Conservation (phyloP, 1,140 invertebrate species). For the Bombus affinis region DNA sequence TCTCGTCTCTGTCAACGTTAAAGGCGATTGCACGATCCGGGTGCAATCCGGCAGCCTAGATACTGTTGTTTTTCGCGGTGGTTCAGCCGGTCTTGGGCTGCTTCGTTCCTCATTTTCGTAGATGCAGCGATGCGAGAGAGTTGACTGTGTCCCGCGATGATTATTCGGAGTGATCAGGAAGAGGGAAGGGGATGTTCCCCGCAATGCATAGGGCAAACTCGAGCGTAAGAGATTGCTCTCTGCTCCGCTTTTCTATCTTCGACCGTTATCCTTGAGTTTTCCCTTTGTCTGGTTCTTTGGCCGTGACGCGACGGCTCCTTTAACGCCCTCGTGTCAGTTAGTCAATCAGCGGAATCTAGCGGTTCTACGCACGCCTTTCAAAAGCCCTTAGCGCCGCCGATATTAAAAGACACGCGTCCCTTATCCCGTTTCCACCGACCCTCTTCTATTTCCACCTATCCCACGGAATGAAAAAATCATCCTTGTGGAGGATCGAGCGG, state of each 20-base stretch:
- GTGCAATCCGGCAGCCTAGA: not conserved
- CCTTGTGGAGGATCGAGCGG: not conserved
- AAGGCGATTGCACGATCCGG: not conserved
- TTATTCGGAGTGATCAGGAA: conserved; percentile 77
- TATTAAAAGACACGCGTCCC: conserved; percentile 40
- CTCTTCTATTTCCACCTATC: not conserved
- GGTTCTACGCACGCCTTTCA: conserved; percentile 18
- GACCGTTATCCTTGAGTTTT: conserved; percentile 59
- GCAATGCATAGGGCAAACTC: conserved; percentile 63
- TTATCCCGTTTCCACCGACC: too few species aligned
- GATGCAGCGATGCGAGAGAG: conserved; percentile 67
- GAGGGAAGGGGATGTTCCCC: conserved; percentile 54
- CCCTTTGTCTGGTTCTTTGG: conserved; percentile 54
- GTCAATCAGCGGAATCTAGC: conserved; percentile 58
- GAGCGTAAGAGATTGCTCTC: conserved; percentile 75
- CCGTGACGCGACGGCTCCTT: conserved; percentile 25
- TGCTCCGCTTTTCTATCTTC: conserved; percentile 50
- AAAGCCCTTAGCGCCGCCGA: not conserved
- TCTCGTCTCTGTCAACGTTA: not conserved
- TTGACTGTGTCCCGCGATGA: conserved; percentile 64
- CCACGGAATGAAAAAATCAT: not conserved
- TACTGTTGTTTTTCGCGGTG: not conserved
- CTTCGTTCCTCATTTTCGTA: conserved; percentile 55
- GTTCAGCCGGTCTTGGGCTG: not conserved
- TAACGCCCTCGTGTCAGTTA: conserved; percentile 37